Evolutionary conservation across 2,113 vertebrate genomes (phyloP).

Genomic region (Hippocampus comes): DNA sequence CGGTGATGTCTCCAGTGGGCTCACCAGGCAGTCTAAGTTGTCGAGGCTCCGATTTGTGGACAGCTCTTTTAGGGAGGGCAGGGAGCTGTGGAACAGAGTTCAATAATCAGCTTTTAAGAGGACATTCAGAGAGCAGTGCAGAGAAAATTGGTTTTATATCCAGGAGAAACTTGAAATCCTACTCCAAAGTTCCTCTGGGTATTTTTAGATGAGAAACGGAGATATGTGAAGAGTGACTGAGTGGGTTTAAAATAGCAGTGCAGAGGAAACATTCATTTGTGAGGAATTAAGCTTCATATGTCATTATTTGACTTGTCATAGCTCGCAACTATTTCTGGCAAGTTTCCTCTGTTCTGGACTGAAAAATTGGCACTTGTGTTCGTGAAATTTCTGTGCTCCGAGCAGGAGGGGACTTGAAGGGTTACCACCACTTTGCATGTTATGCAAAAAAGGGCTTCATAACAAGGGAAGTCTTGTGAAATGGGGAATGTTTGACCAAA

Average conservation of each 20-base stretch:
- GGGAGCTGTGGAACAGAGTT: slow-evolving; percentile 59
- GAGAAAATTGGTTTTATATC: slow-evolving; percentile 29
- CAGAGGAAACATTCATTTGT: slow-evolving; percentile 51
- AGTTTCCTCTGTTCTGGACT: slow-evolving; percentile 48
- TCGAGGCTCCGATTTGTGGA: slow-evolving; percentile 87
- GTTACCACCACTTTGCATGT: slow-evolving; percentile 45
- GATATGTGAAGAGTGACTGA: slow-evolving; percentile 21
- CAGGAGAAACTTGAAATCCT: slow-evolving; percentile 38
- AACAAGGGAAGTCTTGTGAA: slow-evolving; percentile 14
- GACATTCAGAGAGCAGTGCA: slow-evolving; percentile 20
- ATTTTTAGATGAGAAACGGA: slow-evolving; percentile 44
- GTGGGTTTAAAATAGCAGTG: slow-evolving; percentile 44
- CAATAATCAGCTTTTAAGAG: slow-evolving; percentile 31
- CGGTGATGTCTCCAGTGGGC: slow-evolving; percentile 82
- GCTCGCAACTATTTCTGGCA: background rate
- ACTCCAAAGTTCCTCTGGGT: slow-evolving; percentile 27
- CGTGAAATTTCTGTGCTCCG: slow-evolving; percentile 41
- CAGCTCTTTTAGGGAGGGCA: slow-evolving; percentile 75
- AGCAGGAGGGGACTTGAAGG: slow-evolving; percentile 30
- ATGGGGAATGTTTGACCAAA: slow-evolving; percentile 28
- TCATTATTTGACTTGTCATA: slow-evolving; percentile 6
- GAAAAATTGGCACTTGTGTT: slow-evolving; percentile 19
- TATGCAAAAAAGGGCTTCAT: slow-evolving; percentile 36
- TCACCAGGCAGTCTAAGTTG: slow-evolving; percentile 90
- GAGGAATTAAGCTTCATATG: slow-evolving; percentile 11